Percentiles rank a stretch among this genome's conserved stretches.
phyloP scores from a whole-genome alignment of 2,113 vertebrate species.

The Lota lota region DNA sequence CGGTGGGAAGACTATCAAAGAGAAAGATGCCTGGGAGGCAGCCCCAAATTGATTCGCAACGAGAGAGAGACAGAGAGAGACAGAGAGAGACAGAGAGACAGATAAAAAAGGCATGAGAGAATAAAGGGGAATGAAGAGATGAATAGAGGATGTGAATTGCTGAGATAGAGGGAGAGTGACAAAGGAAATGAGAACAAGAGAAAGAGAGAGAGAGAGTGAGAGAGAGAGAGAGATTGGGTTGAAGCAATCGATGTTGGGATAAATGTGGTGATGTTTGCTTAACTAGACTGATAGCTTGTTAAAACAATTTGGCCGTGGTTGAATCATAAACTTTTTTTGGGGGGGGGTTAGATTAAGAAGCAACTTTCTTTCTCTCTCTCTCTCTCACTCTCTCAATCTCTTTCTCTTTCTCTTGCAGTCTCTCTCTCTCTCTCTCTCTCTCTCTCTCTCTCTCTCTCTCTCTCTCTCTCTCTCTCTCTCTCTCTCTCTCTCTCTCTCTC shows the following conservation, averaged over 20 bases:
- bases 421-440: too few relatives aligned
- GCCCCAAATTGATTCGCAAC: constrained; percentile 62
- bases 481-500: too few relatives aligned
- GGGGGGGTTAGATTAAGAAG: constrained; percentile 37
- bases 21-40: constrained; percentile 62
- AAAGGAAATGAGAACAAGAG: constrained; percentile 25
- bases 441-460: too few relatives aligned
- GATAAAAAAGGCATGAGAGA: constrained; percentile 30
- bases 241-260: constrained; percentile 34
- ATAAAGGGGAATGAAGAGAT: constrained; percentile 1
- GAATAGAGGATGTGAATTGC: constrained; percentile 11
- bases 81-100: constrained; percentile 16
- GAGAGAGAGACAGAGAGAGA: constrained; percentile 44
- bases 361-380: neutral
- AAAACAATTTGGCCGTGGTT: constrained; percentile 49
- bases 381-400: too few relatives aligned
- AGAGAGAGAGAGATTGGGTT: neutral
- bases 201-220: constrained; percentile 20
- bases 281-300: constrained; percentile 45
- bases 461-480: constrained; percentile 27
- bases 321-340: constrained; percentile 34
- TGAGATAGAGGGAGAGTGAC: neutral
- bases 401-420: too few relatives aligned
- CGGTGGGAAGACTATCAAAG: constrained; percentile 66
- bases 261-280: constrained; percentile 28